phyloP scores from a whole-genome alignment of 2,888 invertebrate genomes.

The Metopia argyrocephala region DNA sequence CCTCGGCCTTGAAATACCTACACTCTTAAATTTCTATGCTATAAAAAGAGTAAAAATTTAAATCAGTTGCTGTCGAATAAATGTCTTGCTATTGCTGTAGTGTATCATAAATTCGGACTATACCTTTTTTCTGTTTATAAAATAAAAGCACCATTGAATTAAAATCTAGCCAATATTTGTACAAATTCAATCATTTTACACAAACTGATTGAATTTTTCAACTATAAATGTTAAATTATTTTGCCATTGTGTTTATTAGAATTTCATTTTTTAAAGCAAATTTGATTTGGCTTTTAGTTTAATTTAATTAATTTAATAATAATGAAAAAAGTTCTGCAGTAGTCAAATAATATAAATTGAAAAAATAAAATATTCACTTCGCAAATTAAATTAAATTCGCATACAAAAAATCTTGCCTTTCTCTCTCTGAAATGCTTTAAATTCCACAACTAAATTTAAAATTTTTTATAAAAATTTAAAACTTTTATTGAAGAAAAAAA shows the following conservation, averaged over 20 bases:
- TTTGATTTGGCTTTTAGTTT: conserved; percentile 65
- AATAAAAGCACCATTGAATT: not conserved
- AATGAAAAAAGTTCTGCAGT: conserved; percentile 22
- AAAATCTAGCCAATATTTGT: conserved; percentile 47
- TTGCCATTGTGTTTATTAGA: conserved; percentile 55
- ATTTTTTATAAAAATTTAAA: conserved; percentile 5
- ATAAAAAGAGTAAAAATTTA: no score
- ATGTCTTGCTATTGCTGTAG: no score
- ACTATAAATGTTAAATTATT: conserved; percentile 39
- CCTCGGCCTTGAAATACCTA: no score
- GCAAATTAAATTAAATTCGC: not conserved
- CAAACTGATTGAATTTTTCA: conserved; percentile 53
- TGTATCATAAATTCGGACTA: not conserved
- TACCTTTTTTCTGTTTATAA: conserved; percentile 7
- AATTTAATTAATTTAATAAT: conserved; percentile 54
- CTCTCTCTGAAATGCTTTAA: no score
- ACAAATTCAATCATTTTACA: conserved; percentile 52
- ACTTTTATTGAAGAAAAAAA: not conserved
- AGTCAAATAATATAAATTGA: conserved; percentile 10
- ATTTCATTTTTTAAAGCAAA: conserved; percentile 57
- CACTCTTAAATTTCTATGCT: no score
- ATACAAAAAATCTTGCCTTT: no score
- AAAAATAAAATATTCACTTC: not conserved
- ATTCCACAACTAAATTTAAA: not conserved
- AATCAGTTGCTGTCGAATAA: no score